Evolutionary conservation across 2,113 vertebrate species (phyloP), one percentile per base, ranked within the genome.

Genomic region (Podarcis muralis): DNA sequence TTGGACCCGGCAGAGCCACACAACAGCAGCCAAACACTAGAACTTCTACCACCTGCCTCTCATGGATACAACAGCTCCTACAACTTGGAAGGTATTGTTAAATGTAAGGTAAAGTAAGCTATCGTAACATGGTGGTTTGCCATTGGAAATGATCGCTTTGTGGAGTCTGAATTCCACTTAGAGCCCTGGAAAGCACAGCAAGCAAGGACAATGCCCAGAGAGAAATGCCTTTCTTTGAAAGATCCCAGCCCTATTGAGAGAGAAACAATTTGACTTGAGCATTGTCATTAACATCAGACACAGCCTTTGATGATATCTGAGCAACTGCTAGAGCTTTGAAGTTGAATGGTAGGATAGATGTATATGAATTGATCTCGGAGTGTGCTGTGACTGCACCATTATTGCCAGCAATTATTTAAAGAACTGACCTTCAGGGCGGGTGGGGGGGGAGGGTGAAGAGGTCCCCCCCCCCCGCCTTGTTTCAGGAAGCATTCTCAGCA

Each of bases 271-370:
- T 20, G 89, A 68, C 11, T 57, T 93, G n/a, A 79, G 6, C 25
- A 79, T 78, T 91, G 53, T 40, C 37, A 83, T 90, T 89, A 87
- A 79, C 35, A 93, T 94, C 84, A 92, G 90, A 91, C 48, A 59
- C 5, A 20, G 75, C 83, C 62, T 93, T 93, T 89, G 62, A 92
- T 90, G 48, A 85, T 40, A 76, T 91, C 85, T 84, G 18, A 91
- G 76, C 78, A 20, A n/a, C 88, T 76, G 13, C 37, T 13, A n/a
- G 69, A 59, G 53, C 79, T 92, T 92, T 91, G 83, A 92, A 92
- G 83, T 0, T 37, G 18, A 83, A 68, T 23, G 3, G 7, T 81
- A 71, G 85, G 83, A 81, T 89, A 91, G 32, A 71, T 0, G 0
- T 3, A 0, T 66, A 82, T 80, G 59, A 90, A 87, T 86, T 90